phyloP scores from a whole-genome alignment of 2,888 invertebrate species.

The Orthosia gothica region DNA sequence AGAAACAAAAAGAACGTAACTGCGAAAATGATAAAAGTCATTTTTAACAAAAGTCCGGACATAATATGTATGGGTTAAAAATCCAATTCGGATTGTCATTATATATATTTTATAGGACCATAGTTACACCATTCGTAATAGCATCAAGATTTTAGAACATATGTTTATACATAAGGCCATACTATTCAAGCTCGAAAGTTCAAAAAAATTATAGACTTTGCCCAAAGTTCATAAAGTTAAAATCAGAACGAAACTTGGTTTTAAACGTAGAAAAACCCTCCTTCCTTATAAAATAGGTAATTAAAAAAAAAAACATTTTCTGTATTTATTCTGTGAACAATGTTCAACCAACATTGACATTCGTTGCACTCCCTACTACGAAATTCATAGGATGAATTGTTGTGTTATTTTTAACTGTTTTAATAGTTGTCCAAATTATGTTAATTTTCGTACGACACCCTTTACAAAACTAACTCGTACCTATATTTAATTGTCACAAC shows the following conservation, averaged over 20 bases:
- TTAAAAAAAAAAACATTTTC: too few species aligned
- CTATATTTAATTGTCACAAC: neutral
- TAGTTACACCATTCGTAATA: neutral
- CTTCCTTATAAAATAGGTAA: too few species aligned
- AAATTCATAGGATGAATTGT: too few species aligned
- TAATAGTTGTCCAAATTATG: neutral
- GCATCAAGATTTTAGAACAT: neutral
- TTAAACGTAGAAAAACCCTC: slow-evolving; percentile 8
- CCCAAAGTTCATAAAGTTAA: slow-evolving; percentile 20
- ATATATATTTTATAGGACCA: neutral
- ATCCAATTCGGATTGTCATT: too few species aligned
- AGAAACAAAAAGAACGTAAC: too few species aligned
- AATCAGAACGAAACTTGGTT: slow-evolving; percentile 3
- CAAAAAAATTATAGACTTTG: neutral
- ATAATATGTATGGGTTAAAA: too few species aligned
- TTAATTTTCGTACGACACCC: neutral
- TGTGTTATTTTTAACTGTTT: neutral
- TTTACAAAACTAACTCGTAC: neutral
- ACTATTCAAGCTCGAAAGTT: slow-evolving; percentile 4
- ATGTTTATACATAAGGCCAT: neutral
- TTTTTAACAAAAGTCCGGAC: too few species aligned
- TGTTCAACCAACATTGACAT: too few species aligned
- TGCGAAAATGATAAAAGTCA: too few species aligned
- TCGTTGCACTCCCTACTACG: too few species aligned
- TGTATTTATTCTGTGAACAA: too few species aligned